Evolutionary conservation across 2,888 invertebrate genomes (phyloP), one percentile per base, ranked within the genome.

Genomic region (Stictocephala bisonia): DNA sequence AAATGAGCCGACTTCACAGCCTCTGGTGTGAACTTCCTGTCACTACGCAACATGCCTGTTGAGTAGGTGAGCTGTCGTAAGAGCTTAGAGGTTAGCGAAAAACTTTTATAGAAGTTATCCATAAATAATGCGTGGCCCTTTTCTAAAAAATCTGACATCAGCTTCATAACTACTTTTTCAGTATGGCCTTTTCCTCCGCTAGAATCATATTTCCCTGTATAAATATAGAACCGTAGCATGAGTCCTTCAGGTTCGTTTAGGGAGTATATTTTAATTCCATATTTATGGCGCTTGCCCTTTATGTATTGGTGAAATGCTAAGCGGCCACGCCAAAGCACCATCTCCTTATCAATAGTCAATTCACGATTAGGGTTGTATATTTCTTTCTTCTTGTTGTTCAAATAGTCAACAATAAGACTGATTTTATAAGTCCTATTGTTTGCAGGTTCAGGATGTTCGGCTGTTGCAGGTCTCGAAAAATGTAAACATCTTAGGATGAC

Each of bases 191-290:
- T 75, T 15, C 50, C 41, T 29, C 73, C 80, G 50, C 78, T 64
- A 27, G 78, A 75, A 29, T 79, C 77, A 74, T 60, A 69, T 7
- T 76, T 74, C 53, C 80, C 79, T 78, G 80, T 13, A 74, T 78
- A 67, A 79, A 80, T 71, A 24, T 77, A 76, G 20, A 72, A 78
- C 66, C 77, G 80, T 56, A 81, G 73, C 40, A 80, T 76, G 44
- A 79, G 71, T 20, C 83, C 83, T 77, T 80, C 78, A 22, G 82
- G 80, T 72, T 83, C 81, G 6, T 81, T 79, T 1, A 84, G 76
- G 15, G 81, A 79, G 74, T 84, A 82, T 0, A 84, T 53, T 74
- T 82, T 83, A 0, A 83, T 78, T 0, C 83, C 82, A 77, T 82
- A 81, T 75, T 82, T 83, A 24, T 64, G 64, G 40, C 40, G 24